These are phyloP conservation scores for Calidris pygmaea DNA, from an alignment of 2,113 vertebrate genomes.

Conservation along the genomic window DNA sequence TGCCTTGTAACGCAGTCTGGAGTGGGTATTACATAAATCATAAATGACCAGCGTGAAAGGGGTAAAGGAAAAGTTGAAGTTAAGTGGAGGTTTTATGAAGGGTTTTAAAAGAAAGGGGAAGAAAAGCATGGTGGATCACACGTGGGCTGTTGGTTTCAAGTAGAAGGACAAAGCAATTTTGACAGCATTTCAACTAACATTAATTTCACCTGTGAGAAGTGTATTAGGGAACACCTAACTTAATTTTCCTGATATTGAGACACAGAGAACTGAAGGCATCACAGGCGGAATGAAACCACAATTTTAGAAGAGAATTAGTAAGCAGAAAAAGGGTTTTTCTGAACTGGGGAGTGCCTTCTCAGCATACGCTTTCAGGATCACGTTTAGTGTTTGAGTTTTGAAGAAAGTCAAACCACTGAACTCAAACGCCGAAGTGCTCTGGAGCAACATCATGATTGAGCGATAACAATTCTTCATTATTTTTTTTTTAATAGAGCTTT, in stretches of 20 bases:
- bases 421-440: neutral
- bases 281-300: neutral
- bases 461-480: accelerated
- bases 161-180: neutral
- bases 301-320: neutral
- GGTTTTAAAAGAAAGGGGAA: neutral
- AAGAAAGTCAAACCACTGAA: neutral
- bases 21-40: neutral
- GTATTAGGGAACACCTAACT: neutral
- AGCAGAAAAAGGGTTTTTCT: neutral
- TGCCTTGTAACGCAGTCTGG: neutral
- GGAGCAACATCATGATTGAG: neutral
- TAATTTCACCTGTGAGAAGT: neutral
- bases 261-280: neutral
- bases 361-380: neutral
- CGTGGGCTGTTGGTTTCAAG: neutral
- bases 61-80: neutral
- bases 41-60: neutral
- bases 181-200: neutral
- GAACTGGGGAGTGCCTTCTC: too few species aligned
- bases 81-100: neutral
- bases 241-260: neutral
- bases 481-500: neutral
- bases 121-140: neutral
- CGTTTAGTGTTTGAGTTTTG: accelerated